Percentiles rank a stretch among this genome's conserved stretches.
Conservation (phyloP, 2,797 vertebrate species). For the Pseudomugil gertrudae region DNA sequence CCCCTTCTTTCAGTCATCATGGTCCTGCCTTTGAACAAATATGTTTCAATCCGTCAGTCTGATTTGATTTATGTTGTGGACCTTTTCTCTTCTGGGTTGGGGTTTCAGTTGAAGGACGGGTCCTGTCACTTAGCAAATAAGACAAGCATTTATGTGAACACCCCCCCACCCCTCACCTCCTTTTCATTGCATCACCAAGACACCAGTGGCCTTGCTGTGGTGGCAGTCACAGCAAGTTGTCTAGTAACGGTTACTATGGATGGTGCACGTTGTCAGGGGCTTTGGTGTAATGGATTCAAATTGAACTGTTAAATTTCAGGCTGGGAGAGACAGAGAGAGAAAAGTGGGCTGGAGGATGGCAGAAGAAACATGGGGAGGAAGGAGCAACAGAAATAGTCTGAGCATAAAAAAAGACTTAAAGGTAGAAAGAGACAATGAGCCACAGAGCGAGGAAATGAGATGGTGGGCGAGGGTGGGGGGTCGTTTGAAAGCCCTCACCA, state of each 20-base stretch:
- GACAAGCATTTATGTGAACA: constrained; percentile 45
- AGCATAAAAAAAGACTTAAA: constrained; percentile 41
- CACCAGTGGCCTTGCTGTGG: constrained; percentile 8
- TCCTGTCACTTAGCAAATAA: constrained; percentile 56
- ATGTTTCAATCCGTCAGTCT: constrained; percentile 32
- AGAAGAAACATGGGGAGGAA: constrained; percentile 31
- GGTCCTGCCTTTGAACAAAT: constrained; percentile 56
- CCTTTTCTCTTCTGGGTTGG: constrained; percentile 22
- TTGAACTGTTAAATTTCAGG: constrained; percentile 72
- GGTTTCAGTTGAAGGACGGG: constrained; percentile 54
- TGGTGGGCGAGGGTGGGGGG: background rate
- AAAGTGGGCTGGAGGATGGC: constrained; percentile 1
- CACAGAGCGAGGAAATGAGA: constrained; percentile 43
- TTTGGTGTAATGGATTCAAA: constrained; percentile 76
- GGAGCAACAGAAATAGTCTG: constrained; percentile 53
- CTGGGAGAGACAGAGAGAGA: constrained; percentile 29
- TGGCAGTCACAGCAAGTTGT: constrained; percentile 59
- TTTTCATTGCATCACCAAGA: constrained; percentile 16
- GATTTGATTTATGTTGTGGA: constrained; percentile 53
- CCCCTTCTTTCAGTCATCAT: constrained; percentile 15
- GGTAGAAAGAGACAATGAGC: constrained; percentile 41
- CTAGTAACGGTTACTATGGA: constrained; percentile 78
- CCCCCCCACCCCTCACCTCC: constrained; percentile 7
- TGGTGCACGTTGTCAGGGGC: constrained; percentile 61
- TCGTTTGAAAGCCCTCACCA: constrained; percentile 55